Evolutionary conservation across 2,797 vertebrate genomes (phyloP), one percentile per base, ranked within the genome.

Genomic region (Pangasius larnaudii): DNA sequence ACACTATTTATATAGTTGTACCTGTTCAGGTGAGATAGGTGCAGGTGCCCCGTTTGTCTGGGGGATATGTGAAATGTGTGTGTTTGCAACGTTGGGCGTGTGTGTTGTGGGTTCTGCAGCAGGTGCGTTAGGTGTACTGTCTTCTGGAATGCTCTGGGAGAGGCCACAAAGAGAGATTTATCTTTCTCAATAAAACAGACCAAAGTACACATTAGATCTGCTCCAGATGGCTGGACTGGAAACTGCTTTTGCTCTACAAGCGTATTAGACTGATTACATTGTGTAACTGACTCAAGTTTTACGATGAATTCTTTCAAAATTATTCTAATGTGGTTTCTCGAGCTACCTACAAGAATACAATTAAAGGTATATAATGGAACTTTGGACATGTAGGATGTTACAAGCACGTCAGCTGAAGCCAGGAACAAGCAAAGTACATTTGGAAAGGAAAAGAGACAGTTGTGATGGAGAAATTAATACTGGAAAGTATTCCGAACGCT

Each of bases 131-230:
- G 93, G 51, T 10, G 91, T 88, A 71, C 14, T 92, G 1, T 93
- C 94, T 78, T 96, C 96, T 33, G 95, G 94, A 61, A 93, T 91
- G 84, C 95, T 96, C 96, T 97, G 91, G 19, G 75, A 90, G 58
- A 92, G 42, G 30, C 86, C 77, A 78, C 24, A 30, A 92, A 75
- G 53, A 49, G 53, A 19, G 9, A 69, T 42, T 22, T 33, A 49
- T 58, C 22, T 22, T 59, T 30, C 79, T 63, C 80, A 82, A 82
- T 63, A 82, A 74, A 46, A 72, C 53, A 49, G 79, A 61, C 10
- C 36, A 87, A 82, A 83, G 78, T 87, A 51, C 79, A 83, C 4
- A n/a, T n/a, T 42, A 69, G 85, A 58, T 58, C 33, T 30, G 49
- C 10, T 79, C 30, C 46, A 59, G 24, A 46, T 46, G 39, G 58